A percentile compares a stretch with the other conserved stretches of the same genome.
Conservation (phyloP, 2,797 vertebrate species). For the Melanotaenia pygmaea region DNA sequence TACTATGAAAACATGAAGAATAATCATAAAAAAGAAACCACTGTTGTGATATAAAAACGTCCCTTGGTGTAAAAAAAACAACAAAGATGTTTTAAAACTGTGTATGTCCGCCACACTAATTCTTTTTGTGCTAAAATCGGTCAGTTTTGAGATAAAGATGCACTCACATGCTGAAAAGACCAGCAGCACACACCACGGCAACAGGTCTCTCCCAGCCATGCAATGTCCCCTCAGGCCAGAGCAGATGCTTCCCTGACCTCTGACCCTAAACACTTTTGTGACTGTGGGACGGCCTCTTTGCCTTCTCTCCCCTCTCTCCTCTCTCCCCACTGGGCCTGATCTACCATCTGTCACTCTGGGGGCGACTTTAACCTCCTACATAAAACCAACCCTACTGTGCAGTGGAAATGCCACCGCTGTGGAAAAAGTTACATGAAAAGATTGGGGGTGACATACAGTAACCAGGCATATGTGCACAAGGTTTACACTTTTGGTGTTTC, state of each 20-base stretch:
- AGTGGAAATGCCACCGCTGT: constrained; percentile 74
- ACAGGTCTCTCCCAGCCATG: constrained; percentile 82
- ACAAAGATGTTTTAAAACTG: constrained; percentile 7
- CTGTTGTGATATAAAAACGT: constrained; percentile 11
- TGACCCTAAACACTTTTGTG: constrained; percentile 90
- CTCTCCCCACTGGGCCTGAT: constrained; percentile 77
- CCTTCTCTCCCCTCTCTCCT: constrained; percentile 74
- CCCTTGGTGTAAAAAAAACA: constrained; percentile 11
- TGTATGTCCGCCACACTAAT: constrained; percentile 41
- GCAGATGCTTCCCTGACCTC: constrained; percentile 94
- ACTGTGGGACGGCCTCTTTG: constrained; percentile 79
- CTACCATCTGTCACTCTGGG: constrained; percentile 89
- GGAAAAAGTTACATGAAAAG: constrained; percentile 55
- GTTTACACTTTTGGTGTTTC: neutral
- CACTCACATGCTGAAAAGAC: constrained; percentile 68
- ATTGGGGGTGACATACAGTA: constrained; percentile 20
- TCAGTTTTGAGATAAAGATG: constrained; percentile 62
- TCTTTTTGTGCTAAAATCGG: constrained; percentile 72
- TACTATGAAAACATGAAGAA: constrained; percentile 31
- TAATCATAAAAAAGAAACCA: constrained; percentile 6
- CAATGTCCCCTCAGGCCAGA: constrained; percentile 86
- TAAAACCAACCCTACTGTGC: constrained; percentile 65
- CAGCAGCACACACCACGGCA: constrained; percentile 79
- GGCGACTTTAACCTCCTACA: constrained; percentile 74
- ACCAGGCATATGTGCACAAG: neutral